phyloP scores from a whole-genome alignment of 1,140 invertebrate genomes.

The Plodia interpunctella region DNA sequence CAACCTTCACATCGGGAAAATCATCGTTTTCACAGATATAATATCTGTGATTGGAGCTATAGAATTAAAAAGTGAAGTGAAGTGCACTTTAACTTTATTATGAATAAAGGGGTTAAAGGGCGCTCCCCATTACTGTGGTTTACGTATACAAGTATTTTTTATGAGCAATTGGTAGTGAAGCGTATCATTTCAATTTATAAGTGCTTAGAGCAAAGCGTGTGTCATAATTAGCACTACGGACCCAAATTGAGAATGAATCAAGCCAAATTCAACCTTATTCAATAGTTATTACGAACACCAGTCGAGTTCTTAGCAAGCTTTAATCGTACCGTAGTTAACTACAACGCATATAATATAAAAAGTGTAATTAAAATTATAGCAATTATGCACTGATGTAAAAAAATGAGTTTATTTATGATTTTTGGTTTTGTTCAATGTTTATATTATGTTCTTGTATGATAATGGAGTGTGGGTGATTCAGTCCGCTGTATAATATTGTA shows the following conservation, averaged over 20 bases:
- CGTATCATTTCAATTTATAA: too few relatives aligned
- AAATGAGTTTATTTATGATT: conserved; percentile 24
- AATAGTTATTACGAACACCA: not conserved
- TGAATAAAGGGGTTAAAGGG: too few relatives aligned
- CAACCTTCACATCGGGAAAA: too few relatives aligned
- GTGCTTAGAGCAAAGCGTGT: too few relatives aligned
- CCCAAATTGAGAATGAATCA: too few relatives aligned
- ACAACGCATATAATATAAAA: conserved; percentile 24
- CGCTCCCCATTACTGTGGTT: too few relatives aligned
- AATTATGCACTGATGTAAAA: conserved; percentile 23
- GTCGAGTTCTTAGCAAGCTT: conserved; percentile 8
- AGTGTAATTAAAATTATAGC: conserved; percentile 33
- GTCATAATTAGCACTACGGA: not conserved
- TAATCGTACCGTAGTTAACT: conserved; percentile 6
- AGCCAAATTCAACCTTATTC: not conserved
- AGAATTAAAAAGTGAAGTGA: too few relatives aligned
- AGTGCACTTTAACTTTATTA: too few relatives aligned
- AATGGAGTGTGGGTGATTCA: conserved; percentile 40
- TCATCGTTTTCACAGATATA: too few relatives aligned
- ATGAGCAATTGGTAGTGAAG: too few relatives aligned
- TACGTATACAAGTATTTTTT: too few relatives aligned
- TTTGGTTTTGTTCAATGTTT: conserved; percentile 30
- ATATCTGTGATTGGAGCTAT: too few relatives aligned
- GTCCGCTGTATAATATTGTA: conserved; percentile 69
- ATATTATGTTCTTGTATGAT: conserved; percentile 23